A percentile compares a stretch with the other conserved stretches of the same genome.
Conservation (phyloP, 2,797 vertebrate species). For the Mormyrus proboscirostris region DNA sequence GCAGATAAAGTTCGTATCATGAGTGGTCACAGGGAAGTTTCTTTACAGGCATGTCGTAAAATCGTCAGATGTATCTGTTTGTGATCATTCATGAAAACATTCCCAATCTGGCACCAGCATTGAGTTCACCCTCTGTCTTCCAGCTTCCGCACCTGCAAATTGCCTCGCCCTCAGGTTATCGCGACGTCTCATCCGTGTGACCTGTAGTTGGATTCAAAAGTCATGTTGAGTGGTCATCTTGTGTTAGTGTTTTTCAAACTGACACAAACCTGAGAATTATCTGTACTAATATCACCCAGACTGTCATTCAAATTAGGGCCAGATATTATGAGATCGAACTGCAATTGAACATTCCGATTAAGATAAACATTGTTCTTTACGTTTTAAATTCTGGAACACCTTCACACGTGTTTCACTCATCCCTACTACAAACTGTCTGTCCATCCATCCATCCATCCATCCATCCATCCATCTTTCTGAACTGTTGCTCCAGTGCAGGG, state of each 20-base stretch:
- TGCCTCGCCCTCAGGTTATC: not conserved
- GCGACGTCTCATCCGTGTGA: not conserved
- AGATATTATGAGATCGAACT: not conserved
- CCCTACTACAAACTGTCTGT: not conserved
- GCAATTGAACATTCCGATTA: not conserved
- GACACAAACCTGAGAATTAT: not conserved
- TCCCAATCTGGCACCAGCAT: not conserved
- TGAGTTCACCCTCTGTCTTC: not conserved
- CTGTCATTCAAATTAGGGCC: not conserved
- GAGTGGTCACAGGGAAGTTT: not conserved
- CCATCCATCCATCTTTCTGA: not conserved
- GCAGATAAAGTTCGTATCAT: not conserved
- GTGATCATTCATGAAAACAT: not conserved
- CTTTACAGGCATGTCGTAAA: not conserved
- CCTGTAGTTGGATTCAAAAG: not conserved
- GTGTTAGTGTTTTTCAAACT: not conserved
- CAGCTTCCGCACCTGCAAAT: not conserved
- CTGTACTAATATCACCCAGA: not conserved
- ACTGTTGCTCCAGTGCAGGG: not conserved
- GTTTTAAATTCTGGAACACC: not conserved
- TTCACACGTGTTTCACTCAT: not conserved
- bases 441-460: not conserved
- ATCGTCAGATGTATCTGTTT: not conserved
- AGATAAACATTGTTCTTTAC: not conserved
- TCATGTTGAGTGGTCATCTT: not conserved